Conservation (phyloP, 2,113 vertebrate species). For the Tautogolabrus adspersus region DNA sequence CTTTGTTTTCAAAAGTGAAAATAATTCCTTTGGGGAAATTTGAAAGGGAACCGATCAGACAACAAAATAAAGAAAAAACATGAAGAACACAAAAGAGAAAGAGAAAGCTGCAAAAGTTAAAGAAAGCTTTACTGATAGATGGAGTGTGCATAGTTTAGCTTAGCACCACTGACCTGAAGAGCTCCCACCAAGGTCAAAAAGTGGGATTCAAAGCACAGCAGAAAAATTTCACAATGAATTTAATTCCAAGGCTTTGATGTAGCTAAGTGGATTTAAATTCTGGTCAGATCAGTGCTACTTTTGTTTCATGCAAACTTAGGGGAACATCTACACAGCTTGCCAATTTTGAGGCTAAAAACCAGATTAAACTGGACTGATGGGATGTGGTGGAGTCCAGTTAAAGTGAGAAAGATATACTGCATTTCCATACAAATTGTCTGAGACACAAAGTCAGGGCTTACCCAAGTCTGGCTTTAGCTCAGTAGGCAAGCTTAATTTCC, state of each 20-base stretch:
- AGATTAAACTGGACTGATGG: slow-evolving; percentile 64
- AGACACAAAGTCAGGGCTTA: slow-evolving; percentile 90
- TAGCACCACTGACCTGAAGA: slow-evolving; percentile 68
- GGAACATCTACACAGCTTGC: slow-evolving; percentile 63
- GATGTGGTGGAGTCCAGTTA: slow-evolving; percentile 70
- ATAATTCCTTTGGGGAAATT: not conserved
- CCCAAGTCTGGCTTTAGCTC: slow-evolving; percentile 99
- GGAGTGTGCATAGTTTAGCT: slow-evolving; percentile 61
- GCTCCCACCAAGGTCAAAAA: slow-evolving; percentile 46
- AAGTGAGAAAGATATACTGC: slow-evolving; percentile 57
- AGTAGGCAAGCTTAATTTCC: slow-evolving; percentile 99
- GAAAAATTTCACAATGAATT: slow-evolving; percentile 41
- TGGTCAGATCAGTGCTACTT: slow-evolving; percentile 72
- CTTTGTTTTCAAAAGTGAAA: not conserved
- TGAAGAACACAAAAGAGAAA: slow-evolving; percentile 61
- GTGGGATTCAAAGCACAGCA: slow-evolving; percentile 11
- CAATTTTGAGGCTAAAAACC: slow-evolving; percentile 70
- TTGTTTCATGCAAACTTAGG: slow-evolving; percentile 72
- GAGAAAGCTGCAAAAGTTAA: slow-evolving; percentile 67
- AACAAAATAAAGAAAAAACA: slow-evolving; percentile 65
- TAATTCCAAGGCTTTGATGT: slow-evolving; percentile 28
- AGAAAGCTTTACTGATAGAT: slow-evolving; percentile 70
- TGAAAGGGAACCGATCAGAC: slow-evolving; percentile 42
- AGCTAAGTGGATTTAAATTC: slow-evolving; percentile 29
- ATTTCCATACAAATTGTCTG: slow-evolving; percentile 69